Evolutionary conservation across 1,140 invertebrate genomes (phyloP).

Genomic region (Apis florea): DNA sequence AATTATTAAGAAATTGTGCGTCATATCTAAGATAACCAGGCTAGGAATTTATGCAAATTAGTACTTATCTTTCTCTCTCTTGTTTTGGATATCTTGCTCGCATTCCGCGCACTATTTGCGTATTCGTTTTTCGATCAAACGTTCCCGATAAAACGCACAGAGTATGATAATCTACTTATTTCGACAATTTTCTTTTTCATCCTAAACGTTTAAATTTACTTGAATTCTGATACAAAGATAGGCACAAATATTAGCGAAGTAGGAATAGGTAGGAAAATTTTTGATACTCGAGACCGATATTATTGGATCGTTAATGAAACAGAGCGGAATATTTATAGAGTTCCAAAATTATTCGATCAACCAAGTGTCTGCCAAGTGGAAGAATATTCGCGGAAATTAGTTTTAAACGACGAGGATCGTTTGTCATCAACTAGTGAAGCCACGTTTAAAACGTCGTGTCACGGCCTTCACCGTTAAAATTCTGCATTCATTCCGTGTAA

Average conservation of each 20-base stretch:
- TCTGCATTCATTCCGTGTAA: not conserved
- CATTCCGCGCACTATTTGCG: too few relatives aligned
- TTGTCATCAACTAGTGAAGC: constrained; percentile 12
- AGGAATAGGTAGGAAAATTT: not conserved
- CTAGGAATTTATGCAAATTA: too few relatives aligned
- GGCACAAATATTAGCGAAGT: too few relatives aligned
- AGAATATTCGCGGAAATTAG: constrained; percentile 31
- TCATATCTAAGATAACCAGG: too few relatives aligned
- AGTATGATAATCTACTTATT: not conserved
- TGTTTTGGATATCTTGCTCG: too few relatives aligned
- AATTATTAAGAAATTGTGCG: too few relatives aligned
- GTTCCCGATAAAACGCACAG: not conserved
- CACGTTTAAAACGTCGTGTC: not conserved
- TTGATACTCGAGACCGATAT: not conserved
- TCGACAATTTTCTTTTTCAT: too few relatives aligned
- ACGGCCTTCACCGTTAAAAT: not conserved
- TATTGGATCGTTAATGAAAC: constrained; percentile 21
- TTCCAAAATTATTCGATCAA: constrained; percentile 22
- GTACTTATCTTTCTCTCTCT: too few relatives aligned
- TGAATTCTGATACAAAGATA: too few relatives aligned
- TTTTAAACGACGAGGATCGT: not conserved
- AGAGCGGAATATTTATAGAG: constrained; percentile 23
- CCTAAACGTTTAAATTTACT: too few relatives aligned
- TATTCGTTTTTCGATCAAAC: too few relatives aligned
- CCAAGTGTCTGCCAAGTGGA: constrained; percentile 18